These are phyloP conservation scores for Gambusia holbrooki DNA, from an alignment of 2,113 vertebrate species.

Conservation along the genomic window DNA sequence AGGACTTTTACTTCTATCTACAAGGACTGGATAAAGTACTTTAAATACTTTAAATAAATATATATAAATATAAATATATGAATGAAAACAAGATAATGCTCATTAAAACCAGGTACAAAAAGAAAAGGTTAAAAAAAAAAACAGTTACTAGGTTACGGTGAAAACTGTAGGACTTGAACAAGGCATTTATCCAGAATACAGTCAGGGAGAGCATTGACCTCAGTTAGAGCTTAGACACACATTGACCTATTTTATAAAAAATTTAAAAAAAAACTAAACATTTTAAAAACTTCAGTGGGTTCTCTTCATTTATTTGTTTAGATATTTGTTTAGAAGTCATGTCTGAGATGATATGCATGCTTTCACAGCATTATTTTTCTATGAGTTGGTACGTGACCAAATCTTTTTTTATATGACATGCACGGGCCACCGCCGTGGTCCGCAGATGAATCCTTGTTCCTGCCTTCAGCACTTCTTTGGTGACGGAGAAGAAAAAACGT, in stretches of 20 bases:
- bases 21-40: conserved; percentile 84
- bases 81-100: conserved; percentile 79
- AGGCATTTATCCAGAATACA: conserved; percentile 98
- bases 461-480: conserved; percentile 74
- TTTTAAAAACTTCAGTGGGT: conserved; percentile 62
- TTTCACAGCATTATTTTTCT: conserved; percentile 82
- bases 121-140: conserved; percentile 23
- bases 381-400: conserved; percentile 82
- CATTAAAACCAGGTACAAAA: conserved; percentile 76
- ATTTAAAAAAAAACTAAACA: conserved; percentile 29
- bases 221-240: conserved; percentile 78
- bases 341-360: conserved; percentile 76
- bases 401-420: conserved; percentile 80
- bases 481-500: conserved; percentile 51
- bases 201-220: conserved; percentile 90
- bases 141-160: conserved; percentile 70
- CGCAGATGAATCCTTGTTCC: conserved; percentile 69
- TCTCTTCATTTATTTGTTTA: conserved; percentile 73
- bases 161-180: conserved; percentile 85
- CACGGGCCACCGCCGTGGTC: conserved; percentile 67
- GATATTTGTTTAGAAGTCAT: conserved; percentile 76
- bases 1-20: conserved; percentile 99
- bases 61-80: conserved; percentile 55
- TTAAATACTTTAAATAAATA: conserved; percentile 77
- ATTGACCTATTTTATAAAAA: conserved; percentile 77